Conservation (phyloP, 64 coral and sea anemone genomes). For the Trachythela sp. region DNA sequence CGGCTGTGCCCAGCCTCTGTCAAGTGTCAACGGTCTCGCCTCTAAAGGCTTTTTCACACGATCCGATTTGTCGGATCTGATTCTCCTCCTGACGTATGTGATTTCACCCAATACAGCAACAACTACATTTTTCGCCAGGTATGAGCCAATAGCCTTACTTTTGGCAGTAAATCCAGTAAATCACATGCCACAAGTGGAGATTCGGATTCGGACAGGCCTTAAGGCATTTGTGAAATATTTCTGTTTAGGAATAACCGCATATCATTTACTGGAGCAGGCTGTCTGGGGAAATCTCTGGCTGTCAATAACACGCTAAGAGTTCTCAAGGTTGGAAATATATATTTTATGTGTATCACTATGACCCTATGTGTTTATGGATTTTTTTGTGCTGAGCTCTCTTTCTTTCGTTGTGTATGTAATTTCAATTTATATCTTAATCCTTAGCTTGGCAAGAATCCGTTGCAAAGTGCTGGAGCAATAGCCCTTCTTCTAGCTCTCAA, state of each 20-base stretch:
- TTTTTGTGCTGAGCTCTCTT: background rate
- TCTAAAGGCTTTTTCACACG: too few relatives aligned
- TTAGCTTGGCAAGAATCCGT: conserved; percentile 91
- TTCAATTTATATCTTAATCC: background rate
- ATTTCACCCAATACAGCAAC: too few relatives aligned
- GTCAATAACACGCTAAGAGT: background rate
- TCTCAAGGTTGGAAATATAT: background rate
- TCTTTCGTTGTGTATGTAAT: too few relatives aligned
- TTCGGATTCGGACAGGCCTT: too few relatives aligned
- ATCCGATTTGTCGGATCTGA: too few relatives aligned
- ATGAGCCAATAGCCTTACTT: too few relatives aligned
- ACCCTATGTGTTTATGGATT: background rate
- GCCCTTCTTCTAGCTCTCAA: conserved; percentile 82
- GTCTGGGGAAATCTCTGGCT: background rate
- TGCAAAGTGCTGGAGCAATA: conserved; percentile 96
- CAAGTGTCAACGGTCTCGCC: too few relatives aligned
- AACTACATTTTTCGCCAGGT: too few relatives aligned
- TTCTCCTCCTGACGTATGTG: too few relatives aligned
- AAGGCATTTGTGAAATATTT: background rate
- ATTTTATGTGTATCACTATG: background rate
- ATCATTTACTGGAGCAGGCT: background rate
- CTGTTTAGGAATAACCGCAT: background rate
- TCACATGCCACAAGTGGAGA: too few relatives aligned
- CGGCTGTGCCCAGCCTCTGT: too few relatives aligned
- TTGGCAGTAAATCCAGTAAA: background rate